These are phyloP conservation scores for Melanogrammus aeglefinus DNA, from an alignment of 2,797 vertebrate genomes.

Conservation along the genomic window DNA sequence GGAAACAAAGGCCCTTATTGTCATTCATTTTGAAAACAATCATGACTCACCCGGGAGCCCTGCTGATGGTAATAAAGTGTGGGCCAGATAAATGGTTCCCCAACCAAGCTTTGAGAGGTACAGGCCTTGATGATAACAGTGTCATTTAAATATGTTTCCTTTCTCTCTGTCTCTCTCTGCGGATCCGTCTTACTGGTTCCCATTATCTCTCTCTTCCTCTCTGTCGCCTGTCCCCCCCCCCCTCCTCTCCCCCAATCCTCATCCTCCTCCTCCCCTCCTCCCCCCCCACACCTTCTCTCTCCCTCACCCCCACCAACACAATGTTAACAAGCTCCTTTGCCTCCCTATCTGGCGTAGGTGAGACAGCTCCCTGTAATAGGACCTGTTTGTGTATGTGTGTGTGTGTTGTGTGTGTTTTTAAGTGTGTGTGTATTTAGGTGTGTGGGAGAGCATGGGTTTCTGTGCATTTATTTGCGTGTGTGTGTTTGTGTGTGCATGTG, in stretches of 20 bases:
- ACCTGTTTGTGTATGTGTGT: slow-evolving; percentile 1
- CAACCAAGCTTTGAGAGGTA: slow-evolving; percentile 50
- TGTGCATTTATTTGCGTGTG: background rate
- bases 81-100: slow-evolving; percentile 51
- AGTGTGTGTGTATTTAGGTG: slow-evolving; percentile 21
- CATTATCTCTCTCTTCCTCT: slow-evolving; percentile 43
- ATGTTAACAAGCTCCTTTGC: slow-evolving; percentile 64
- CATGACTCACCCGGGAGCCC: slow-evolving; percentile 47
- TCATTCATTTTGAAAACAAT: slow-evolving; percentile 61
- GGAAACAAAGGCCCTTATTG: slow-evolving; percentile 60
- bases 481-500: background rate
- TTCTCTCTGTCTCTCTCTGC: slow-evolving; percentile 44
- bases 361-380: slow-evolving; percentile 53
- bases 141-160: slow-evolving; percentile 63
- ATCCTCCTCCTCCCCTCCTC: slow-evolving; percentile 3
- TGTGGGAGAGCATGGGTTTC: slow-evolving; percentile 13
- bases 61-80: slow-evolving; percentile 55
- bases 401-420: slow-evolving; percentile 18
- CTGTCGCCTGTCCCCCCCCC: slow-evolving; percentile 11
- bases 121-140: slow-evolving; percentile 61
- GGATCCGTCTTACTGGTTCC: slow-evolving; percentile 21
- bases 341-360: slow-evolving; percentile 55
- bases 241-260: slow-evolving; percentile 11
- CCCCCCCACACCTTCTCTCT: too few species aligned
- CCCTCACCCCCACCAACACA: slow-evolving; percentile 44